Percentiles rank a stretch among this genome's conserved stretches.
phyloP scores from a whole-genome alignment of 2,888 invertebrate species.

The Mellilla xanthometata region DNA sequence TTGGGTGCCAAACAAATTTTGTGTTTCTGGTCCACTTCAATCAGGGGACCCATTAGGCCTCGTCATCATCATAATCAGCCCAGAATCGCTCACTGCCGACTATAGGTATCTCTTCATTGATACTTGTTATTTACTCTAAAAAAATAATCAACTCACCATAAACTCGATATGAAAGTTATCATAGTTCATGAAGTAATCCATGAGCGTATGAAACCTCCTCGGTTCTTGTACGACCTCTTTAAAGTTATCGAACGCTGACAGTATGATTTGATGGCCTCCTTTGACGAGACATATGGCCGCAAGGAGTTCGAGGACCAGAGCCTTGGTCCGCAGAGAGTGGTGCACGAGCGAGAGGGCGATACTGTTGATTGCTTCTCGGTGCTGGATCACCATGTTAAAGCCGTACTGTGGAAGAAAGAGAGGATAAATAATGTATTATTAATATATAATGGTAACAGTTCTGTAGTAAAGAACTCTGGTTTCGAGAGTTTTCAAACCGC shows the following conservation, averaged over 20 bases:
- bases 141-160: slow-evolving; percentile 86
- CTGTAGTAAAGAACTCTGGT: no score
- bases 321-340: slow-evolving; percentile 98
- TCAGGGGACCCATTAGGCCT: no score
- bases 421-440: no score
- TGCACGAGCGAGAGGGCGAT: slow-evolving; percentile 98
- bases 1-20: no score
- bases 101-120: no score
- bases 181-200: slow-evolving; percentile 98
- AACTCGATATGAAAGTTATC: slow-evolving; percentile 99
- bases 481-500: no score
- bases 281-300: slow-evolving; percentile 99
- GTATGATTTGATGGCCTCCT: slow-evolving; percentile 99
- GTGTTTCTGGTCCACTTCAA: no score
- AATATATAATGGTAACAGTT: no score
- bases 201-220: slow-evolving; percentile 96
- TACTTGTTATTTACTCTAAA: no score
- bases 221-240: slow-evolving; percentile 94
- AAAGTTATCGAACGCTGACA: slow-evolving; percentile 98
- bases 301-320: slow-evolving; percentile 96
- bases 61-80: no score
- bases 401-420: slow-evolving; percentile 87
- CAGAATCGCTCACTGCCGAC: no score
- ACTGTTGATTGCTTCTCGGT: slow-evolving; percentile 98
- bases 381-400: slow-evolving; percentile 99